phyloP scores from a whole-genome alignment of 2,113 vertebrate species.

The Paratilapia polleni region DNA sequence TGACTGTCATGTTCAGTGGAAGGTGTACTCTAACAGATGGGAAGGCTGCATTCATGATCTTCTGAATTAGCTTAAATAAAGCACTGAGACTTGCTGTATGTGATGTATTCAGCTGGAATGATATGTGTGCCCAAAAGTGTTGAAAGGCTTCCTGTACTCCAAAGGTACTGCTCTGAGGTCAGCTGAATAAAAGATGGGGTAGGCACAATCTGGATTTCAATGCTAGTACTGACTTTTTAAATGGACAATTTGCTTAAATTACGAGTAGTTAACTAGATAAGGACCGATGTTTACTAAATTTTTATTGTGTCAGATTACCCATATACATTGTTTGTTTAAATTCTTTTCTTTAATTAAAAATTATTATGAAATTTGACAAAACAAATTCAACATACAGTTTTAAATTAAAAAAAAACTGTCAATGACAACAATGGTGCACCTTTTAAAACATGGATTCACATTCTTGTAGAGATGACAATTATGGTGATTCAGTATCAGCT shows the following conservation, averaged over 20 bases:
- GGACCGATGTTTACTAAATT: background rate
- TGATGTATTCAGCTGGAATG: slow-evolving; percentile 45
- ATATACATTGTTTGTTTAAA: background rate
- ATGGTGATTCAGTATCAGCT: slow-evolving; percentile 20
- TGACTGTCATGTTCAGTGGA: slow-evolving; percentile 59
- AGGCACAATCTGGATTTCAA: slow-evolving; percentile 13
- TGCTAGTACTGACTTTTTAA: slow-evolving; percentile 17
- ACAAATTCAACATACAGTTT: background rate
- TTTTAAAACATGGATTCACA: background rate
- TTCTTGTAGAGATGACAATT: background rate
- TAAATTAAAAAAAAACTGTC: background rate
- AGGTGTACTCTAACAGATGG: slow-evolving; percentile 55
- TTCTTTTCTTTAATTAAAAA: background rate
- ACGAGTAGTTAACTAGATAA: background rate
- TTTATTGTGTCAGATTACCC: background rate
- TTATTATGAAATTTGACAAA: background rate
- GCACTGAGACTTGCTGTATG: slow-evolving; percentile 34
- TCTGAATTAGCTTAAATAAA: slow-evolving; percentile 38
- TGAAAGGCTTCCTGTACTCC: slow-evolving; percentile 43
- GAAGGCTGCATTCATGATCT: slow-evolving; percentile 43
- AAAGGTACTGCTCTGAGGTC: slow-evolving; percentile 36
- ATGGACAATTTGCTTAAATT: background rate
- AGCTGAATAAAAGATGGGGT: slow-evolving; percentile 42
- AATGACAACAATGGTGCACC: too few relatives aligned
- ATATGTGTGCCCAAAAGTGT: slow-evolving; percentile 52